Conservation (phyloP, 2,888 invertebrate genomes). For the Athalia rosae region DNA sequence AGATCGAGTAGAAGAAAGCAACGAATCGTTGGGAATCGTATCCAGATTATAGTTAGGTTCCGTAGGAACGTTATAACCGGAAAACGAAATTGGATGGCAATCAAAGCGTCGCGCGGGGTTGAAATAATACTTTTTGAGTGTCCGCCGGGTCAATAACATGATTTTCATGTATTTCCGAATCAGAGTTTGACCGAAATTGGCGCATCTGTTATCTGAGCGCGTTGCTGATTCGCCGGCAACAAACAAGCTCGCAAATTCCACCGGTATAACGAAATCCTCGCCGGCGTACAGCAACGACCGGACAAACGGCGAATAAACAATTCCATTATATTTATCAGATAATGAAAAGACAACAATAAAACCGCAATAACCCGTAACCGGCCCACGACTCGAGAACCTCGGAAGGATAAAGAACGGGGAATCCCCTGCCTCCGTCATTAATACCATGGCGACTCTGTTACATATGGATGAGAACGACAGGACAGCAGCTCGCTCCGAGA, state of each 20-base stretch:
- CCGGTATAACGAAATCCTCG: constrained; percentile 1
- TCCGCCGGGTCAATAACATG: constrained; percentile 23
- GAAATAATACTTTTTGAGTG: constrained; percentile 46
- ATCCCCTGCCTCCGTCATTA: constrained; percentile 65
- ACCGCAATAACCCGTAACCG: constrained; percentile 57
- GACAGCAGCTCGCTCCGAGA: constrained; percentile 62
- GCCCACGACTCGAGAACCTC: constrained; percentile 43
- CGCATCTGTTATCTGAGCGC: constrained; percentile 20
- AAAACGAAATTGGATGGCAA: constrained; percentile 26
- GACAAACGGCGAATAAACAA: constrained; percentile 63
- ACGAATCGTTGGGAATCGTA: constrained; percentile 33
- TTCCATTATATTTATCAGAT: constrained; percentile 70
- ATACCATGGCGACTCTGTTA: constrained; percentile 72
- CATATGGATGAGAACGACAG: constrained; percentile 72
- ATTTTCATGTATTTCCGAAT: constrained; percentile 43
- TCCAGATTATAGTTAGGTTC: background rate
- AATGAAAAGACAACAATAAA: constrained; percentile 63
- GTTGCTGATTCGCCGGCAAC: background rate
- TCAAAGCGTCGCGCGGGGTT: constrained; percentile 29
- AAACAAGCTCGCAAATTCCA: constrained; percentile 47
- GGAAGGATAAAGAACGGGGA: constrained; percentile 40
- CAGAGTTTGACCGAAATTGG: constrained; percentile 18
- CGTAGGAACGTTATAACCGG: background rate
- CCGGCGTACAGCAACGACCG: constrained; percentile 49
- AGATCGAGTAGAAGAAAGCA: background rate